Conservation (phyloP, 2,888 invertebrate genomes). For the Nomada fabriciana region DNA sequence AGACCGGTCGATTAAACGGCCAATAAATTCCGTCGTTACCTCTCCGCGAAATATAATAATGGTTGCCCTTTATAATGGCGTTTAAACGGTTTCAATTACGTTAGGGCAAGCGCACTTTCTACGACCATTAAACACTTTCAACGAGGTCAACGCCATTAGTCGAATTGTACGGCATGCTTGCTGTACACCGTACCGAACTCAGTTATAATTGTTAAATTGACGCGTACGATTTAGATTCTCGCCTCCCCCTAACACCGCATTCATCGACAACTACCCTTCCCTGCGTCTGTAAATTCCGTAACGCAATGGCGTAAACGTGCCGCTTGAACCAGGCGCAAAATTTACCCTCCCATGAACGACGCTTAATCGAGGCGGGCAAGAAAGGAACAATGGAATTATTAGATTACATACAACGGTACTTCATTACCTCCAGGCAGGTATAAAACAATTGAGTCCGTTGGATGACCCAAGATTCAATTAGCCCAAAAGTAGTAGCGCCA, state of each 20-base stretch:
- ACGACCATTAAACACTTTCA: constrained; percentile 1
- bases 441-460: neutral
- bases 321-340: constrained; percentile 26
- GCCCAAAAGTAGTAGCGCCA: neutral
- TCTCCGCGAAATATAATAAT: neutral
- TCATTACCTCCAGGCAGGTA: neutral
- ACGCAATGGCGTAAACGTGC: constrained; percentile 30
- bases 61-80: neutral
- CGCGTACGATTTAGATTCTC: neutral
- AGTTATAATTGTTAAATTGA: constrained; percentile 18
- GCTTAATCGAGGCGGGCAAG: too few species aligned
- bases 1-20: neutral
- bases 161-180: constrained; percentile 6
- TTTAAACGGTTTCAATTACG: constrained; percentile 18
- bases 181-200: constrained; percentile 10
- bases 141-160: neutral
- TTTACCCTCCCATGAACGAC: too few species aligned
- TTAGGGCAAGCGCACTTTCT: neutral
- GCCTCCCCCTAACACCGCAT: neutral
- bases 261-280: constrained; percentile 16
- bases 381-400: too few species aligned
- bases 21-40: neutral
- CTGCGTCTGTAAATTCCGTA: constrained; percentile 19
- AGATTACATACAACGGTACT: neutral
- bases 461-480: neutral